A percentile compares a stretch with the other conserved stretches of the same genome.
Evolutionary conservation across 2,888 invertebrate genomes (phyloP).

Genomic region (Proisotoma minuta): DNA sequence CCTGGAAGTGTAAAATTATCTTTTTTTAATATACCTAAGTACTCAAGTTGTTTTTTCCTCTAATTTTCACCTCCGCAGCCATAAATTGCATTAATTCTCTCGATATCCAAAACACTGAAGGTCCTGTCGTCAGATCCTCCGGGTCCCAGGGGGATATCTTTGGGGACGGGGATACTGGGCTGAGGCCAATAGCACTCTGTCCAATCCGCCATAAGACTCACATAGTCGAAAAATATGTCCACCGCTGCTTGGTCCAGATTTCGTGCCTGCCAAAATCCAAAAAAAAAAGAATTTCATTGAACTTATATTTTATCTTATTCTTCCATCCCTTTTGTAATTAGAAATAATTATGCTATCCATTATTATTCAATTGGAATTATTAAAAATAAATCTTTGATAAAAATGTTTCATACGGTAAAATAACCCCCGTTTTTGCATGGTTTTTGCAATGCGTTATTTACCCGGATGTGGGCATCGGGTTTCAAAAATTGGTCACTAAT

Average conservation of each 20-base stretch:
- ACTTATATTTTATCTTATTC: no score
- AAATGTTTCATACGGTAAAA: no score
- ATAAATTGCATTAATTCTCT: slow-evolving; percentile 17
- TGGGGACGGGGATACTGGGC: neutral
- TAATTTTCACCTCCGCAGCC: slow-evolving; percentile 6
- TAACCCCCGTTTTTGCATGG: no score
- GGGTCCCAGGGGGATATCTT: slow-evolving; percentile 3
- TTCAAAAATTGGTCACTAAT: no score
- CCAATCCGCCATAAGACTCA: slow-evolving; percentile 21
- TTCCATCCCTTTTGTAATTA: no score
- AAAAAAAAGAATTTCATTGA: no score
- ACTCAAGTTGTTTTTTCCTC: no score
- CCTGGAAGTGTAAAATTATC: neutral
- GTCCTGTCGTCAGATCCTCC: slow-evolving; percentile 8
- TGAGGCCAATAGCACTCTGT: slow-evolving; percentile 16
- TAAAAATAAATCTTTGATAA: no score
- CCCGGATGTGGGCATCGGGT: no score
- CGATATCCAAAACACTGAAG: slow-evolving; percentile 17
- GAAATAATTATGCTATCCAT: no score
- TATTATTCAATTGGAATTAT: no score
- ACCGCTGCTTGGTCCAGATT: slow-evolving; percentile 19
- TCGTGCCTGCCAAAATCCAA: neutral
- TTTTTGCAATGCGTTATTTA: no score
- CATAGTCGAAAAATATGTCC: slow-evolving; percentile 18
- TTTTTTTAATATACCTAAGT: neutral